Conservation (phyloP, 2,888 invertebrate genomes). For the Melieria picta region DNA sequence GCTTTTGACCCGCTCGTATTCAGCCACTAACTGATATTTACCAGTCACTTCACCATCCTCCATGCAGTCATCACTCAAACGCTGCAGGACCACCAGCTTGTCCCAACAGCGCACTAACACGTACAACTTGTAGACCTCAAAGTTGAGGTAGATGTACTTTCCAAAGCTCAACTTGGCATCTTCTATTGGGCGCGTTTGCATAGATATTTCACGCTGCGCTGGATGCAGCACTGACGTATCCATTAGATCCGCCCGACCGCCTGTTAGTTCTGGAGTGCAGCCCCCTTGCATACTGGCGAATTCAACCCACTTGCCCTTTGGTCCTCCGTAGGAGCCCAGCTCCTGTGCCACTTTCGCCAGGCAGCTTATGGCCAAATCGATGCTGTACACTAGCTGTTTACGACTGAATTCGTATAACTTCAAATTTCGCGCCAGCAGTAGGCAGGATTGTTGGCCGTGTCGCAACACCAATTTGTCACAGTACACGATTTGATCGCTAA, state of each 20-base stretch:
- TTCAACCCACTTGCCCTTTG: slow-evolving; percentile 42
- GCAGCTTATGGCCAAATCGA: slow-evolving; percentile 50
- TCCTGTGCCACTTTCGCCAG: slow-evolving; percentile 37
- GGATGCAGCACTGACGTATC: slow-evolving; percentile 16
- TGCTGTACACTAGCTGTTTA: slow-evolving; percentile 51
- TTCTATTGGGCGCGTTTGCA: not conserved
- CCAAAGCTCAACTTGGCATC: slow-evolving; percentile 48
- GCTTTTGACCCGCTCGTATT: slow-evolving; percentile 49
- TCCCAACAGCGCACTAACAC: slow-evolving; percentile 58
- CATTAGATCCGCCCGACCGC: not conserved
- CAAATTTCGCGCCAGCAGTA: slow-evolving; percentile 52
- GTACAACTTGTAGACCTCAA: slow-evolving; percentile 47
- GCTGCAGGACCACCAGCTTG: slow-evolving; percentile 50
- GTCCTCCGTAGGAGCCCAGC: slow-evolving; percentile 48
- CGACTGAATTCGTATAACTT: slow-evolving; percentile 55
- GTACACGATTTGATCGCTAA: slow-evolving; percentile 38
- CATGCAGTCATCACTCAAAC: not conserved
- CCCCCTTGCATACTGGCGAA: not conserved
- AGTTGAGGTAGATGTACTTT: slow-evolving; percentile 54
- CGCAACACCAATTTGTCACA: slow-evolving; percentile 39
- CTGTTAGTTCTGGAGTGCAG: not conserved
- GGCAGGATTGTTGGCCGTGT: slow-evolving; percentile 36
- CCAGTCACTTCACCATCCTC: slow-evolving; percentile 1
- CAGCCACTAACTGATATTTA: slow-evolving; percentile 41
- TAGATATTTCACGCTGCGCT: not conserved